These are phyloP conservation scores for Cryptus armator DNA, from an alignment of 2,888 invertebrate species.

Conservation along the genomic window DNA sequence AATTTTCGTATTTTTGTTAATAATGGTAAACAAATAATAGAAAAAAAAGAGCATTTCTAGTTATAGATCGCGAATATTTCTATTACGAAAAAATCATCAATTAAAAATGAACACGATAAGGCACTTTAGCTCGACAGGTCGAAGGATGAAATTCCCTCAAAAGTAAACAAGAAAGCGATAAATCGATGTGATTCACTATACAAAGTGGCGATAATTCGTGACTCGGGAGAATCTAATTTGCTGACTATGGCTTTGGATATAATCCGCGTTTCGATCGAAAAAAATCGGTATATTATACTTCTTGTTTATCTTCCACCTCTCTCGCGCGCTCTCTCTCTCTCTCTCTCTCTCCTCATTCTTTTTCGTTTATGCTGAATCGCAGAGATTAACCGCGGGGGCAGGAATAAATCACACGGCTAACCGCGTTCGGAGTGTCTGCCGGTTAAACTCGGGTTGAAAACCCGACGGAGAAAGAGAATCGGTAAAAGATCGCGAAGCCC, in stretches of 20 bases:
- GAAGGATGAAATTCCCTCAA: not conserved
- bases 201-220: not conserved
- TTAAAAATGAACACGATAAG: not conserved
- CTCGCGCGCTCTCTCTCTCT: slow-evolving; percentile 21
- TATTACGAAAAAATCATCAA: too few relatives aligned
- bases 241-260: too few relatives aligned
- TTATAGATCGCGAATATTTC: too few relatives aligned
- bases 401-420: slow-evolving; percentile 70
- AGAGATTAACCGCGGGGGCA: slow-evolving; percentile 70
- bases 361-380: slow-evolving; percentile 65
- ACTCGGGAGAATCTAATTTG: too few relatives aligned
- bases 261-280: not conserved
- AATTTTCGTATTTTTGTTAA: too few relatives aligned
- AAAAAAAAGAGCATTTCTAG: too few relatives aligned
- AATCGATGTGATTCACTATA: not conserved
- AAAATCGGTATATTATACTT: slow-evolving; percentile 53
- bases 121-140: not conserved
- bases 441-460: slow-evolving; percentile 58
- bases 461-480: slow-evolving; percentile 56
- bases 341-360: slow-evolving; percentile 41
- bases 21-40: too few relatives aligned
- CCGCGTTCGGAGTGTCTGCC: slow-evolving; percentile 68
- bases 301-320: slow-evolving; percentile 52
- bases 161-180: slow-evolving; percentile 4
- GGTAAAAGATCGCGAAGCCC: slow-evolving; percentile 55